phyloP scores from a whole-genome alignment of 37 sponge, comb jelly and placozoan genomes.

The Theonella swinhoei region DNA sequence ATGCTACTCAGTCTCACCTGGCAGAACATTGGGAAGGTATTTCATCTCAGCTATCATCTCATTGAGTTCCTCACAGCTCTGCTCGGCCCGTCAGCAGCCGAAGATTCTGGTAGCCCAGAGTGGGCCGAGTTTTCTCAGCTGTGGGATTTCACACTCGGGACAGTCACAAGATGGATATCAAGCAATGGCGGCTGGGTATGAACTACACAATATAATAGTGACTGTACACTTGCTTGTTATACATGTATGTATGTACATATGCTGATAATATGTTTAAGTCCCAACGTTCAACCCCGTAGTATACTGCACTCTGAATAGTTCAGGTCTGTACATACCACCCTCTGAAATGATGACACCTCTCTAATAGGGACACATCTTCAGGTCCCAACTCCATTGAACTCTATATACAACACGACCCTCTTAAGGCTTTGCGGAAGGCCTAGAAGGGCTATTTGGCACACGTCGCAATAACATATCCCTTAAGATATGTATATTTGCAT shows the following conservation, averaged over 20 bases:
- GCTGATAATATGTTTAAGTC: no score
- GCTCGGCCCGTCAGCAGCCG: background rate
- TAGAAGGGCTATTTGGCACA: no score
- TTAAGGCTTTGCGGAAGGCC: no score
- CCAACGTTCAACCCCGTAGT: no score
- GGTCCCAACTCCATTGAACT: no score
- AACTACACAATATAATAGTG: background rate
- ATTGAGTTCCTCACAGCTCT: background rate
- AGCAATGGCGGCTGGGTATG: conserved; percentile 51
- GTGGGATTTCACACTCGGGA: conserved; percentile 14
- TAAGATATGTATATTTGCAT: no score
- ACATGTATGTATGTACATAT: background rate
- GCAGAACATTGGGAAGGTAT: conserved; percentile 1
- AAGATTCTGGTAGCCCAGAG: background rate
- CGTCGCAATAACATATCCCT: no score
- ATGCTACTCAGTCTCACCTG: background rate
- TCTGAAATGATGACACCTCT: no score
- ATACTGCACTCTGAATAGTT: no score
- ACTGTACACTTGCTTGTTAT: background rate
- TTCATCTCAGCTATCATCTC: background rate
- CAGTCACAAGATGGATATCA: conserved; percentile 29
- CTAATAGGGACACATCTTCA: no score
- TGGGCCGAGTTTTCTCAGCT: conserved; percentile 16
- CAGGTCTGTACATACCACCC: no score
- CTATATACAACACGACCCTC: no score